Percentiles rank a stretch among this genome's conserved stretches.
Evolutionary conservation across 2,113 vertebrate species (phyloP).

Genomic region (Cyphomyrus discorhynchus): DNA sequence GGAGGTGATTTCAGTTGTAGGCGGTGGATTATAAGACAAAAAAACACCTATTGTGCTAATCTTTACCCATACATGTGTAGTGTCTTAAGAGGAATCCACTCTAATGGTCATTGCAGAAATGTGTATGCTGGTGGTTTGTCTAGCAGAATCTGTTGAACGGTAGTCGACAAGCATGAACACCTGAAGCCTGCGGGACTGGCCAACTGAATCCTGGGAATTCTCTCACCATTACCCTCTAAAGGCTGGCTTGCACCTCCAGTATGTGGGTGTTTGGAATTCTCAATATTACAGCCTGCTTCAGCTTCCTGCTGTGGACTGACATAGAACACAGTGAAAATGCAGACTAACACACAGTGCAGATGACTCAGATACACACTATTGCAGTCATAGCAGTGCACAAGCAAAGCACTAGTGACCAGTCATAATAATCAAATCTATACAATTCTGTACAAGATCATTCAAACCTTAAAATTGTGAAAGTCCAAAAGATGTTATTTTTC

Average conservation of each 20-base stretch:
- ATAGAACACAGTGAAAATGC: not conserved
- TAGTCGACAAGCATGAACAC: not conserved
- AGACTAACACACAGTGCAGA: not conserved
- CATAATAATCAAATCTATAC: not conserved
- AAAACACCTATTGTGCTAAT: not conserved
- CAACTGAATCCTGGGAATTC: not conserved
- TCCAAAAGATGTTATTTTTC: no score
- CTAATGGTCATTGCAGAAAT: not conserved
- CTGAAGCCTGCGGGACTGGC: not conserved
- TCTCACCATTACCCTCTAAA: not conserved
- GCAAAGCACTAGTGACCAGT: conserved; percentile 27
- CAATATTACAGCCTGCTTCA: not conserved
- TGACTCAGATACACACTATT: not conserved
- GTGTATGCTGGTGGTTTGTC: not conserved
- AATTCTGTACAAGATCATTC: not conserved
- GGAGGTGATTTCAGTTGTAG: not conserved
- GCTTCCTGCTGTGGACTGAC: not conserved
- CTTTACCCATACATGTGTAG: not conserved
- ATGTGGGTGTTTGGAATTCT: conserved; percentile 7
- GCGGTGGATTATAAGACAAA: not conserved
- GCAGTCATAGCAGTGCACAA: conserved; percentile 1
- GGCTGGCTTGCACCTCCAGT: not conserved
- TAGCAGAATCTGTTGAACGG: not conserved
- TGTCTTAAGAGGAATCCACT: not conserved
- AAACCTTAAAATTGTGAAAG: not conserved